phyloP scores from a whole-genome alignment of 2,888 invertebrate genomes.

The Copidosoma aretas region DNA sequence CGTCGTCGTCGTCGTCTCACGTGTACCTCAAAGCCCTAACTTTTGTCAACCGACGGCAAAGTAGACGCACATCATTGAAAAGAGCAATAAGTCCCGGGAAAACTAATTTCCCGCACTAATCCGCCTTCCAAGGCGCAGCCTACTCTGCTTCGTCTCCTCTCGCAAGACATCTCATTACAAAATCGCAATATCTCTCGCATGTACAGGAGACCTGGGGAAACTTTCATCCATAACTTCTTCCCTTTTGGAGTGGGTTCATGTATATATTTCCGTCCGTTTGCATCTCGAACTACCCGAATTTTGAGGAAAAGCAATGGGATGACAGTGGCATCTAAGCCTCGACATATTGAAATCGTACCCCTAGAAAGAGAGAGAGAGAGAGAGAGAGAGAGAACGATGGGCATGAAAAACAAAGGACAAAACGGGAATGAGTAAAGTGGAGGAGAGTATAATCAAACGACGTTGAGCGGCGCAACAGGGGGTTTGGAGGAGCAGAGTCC shows the following conservation, averaged over 20 bases:
- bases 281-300: background rate
- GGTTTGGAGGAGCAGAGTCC: too few species aligned
- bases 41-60: background rate
- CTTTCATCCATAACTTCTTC: background rate
- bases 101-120: background rate
- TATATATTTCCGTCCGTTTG: background rate
- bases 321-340: background rate
- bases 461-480: too few species aligned
- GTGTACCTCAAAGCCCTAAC: background rate
- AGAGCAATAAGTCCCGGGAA: background rate
- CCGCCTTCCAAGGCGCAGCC: too few species aligned
- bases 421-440: background rate
- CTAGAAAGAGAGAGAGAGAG: too few species aligned
- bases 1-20: background rate
- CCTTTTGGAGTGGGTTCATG: background rate
- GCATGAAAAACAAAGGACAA: background rate
- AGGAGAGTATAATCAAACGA: too few species aligned
- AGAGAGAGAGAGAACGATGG: too few species aligned
- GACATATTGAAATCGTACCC: too few species aligned
- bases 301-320: background rate
- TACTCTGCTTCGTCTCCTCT: too few species aligned
- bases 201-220: background rate
- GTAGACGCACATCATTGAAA: background rate
- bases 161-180: constrained; percentile 16
- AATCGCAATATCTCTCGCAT: constrained; percentile 13